Evolutionary conservation across 2,888 invertebrate genomes (phyloP).

Genomic region (Coelopa pilipes): DNA sequence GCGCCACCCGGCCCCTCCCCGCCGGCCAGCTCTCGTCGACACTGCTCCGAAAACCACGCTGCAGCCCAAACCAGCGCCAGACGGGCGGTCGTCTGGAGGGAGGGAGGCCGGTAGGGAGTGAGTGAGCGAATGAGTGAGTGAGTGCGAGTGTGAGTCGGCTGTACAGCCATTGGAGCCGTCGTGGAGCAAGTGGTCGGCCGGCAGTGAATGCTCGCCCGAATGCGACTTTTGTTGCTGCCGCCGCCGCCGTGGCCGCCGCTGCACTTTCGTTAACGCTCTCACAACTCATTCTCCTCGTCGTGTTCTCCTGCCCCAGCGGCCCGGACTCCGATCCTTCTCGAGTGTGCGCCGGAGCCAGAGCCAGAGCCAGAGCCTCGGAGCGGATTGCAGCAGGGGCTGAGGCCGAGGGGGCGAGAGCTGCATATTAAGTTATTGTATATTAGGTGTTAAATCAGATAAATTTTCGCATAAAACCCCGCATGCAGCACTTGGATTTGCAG

Average conservation of each 20-base stretch:
- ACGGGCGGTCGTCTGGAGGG: background rate
- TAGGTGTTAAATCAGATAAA: slow-evolving; percentile 69
- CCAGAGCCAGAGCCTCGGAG: slow-evolving; percentile 37
- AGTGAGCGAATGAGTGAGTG: background rate
- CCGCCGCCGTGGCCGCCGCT: slow-evolving; percentile 30
- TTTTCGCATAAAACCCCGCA: slow-evolving; percentile 69
- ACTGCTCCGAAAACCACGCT: slow-evolving; percentile 48
- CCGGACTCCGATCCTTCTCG: slow-evolving; percentile 1
- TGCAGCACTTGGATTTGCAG: slow-evolving; percentile 68
- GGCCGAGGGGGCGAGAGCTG: slow-evolving; percentile 43
- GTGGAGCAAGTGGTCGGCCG: slow-evolving; percentile 22
- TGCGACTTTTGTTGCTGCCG: slow-evolving; percentile 2
- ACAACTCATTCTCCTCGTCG: slow-evolving; percentile 20
- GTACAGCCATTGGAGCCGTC: slow-evolving; percentile 11
- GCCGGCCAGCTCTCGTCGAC: too few species aligned
- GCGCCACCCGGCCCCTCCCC: too few species aligned
- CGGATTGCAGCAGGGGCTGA: slow-evolving; percentile 38
- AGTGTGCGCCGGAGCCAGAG: slow-evolving; percentile 1
- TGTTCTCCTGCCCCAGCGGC: background rate
- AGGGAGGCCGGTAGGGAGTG: background rate
- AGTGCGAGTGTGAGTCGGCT: background rate
- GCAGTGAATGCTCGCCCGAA: background rate
- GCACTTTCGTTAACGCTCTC: slow-evolving; percentile 44
- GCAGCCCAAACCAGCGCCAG: slow-evolving; percentile 2
- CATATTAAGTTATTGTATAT: slow-evolving; percentile 69